Evolutionary conservation across 2,113 vertebrate genomes (phyloP), one percentile per base, ranked within the genome.

Genomic region (Panurus biarmicus): DNA sequence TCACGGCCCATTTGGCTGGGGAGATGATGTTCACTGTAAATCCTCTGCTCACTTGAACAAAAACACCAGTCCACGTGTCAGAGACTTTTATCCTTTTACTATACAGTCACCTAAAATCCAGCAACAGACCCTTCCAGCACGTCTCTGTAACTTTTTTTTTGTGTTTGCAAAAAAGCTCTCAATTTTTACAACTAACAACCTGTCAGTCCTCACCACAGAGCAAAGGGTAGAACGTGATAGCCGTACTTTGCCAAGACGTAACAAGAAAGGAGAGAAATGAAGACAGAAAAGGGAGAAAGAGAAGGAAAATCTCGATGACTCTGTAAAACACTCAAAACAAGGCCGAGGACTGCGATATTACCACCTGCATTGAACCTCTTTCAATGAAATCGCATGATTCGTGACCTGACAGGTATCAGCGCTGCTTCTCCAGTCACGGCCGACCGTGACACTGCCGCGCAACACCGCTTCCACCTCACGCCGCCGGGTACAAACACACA

Each of bases 391-490:
- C 2, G 11, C 75, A 5, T 3, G 25, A 42, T 2, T 29, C 20
- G 21, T 17, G 51, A 48, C 21, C 21, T 12, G 29, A 14, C 16
- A 56, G 29, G 1, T 31, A 36, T 3, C 29, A n/a, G 9, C 4
- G 9, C 7, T 5, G 11, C 25, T 56, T 26, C 31, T 14, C 36
- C 16, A n/a, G 6, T 5, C n/a, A n/a, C 16, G 15, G 20, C 45
- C 19, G 20, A 5, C 7, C 5, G 9, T 3, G 12, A 19, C 19
- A 13, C 15, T 2, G 7, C 0, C 1, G n/a, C 23, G 3, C n/a
- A 20, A 7, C 12, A 0, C 9, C 11, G 0, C 11, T 7, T 1
- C 11, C 29, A 3, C 4, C 2, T 2, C 3, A 28, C 1, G 24
- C 31, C 1, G 6, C 13, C 22, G 12, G 3, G 1, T 0, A 9